Conservation (phyloP, 2,888 invertebrate genomes). For the Epinotia nisella region DNA sequence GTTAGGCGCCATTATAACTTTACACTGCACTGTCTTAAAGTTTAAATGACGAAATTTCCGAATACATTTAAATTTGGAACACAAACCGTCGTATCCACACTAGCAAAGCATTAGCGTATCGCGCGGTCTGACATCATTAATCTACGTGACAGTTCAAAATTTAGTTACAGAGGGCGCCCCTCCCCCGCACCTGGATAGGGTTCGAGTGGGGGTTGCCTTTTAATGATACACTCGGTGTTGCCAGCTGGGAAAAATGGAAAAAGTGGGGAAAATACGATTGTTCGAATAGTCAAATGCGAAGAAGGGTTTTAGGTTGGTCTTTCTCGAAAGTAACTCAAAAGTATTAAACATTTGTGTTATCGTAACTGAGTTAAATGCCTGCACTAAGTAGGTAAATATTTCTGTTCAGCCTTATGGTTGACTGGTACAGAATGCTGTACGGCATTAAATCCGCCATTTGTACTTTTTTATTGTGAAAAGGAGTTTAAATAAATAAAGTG, state of each 20-base stretch:
- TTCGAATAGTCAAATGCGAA: background rate
- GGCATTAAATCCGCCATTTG: too few species aligned
- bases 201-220: constrained; percentile 27
- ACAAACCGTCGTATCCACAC: constrained; percentile 67
- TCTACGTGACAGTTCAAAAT: constrained; percentile 86
- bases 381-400: too few species aligned
- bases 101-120: constrained; percentile 81
- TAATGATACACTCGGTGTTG: constrained; percentile 26
- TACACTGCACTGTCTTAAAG: background rate
- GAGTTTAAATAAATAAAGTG: background rate
- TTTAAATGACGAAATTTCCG: background rate
- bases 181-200: constrained; percentile 46
- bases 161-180: constrained; percentile 83
- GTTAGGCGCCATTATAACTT: background rate
- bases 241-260: constrained; percentile 23
- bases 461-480: too few species aligned
- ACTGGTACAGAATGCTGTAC: too few species aligned
- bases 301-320: background rate
- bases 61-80: constrained; percentile 4
- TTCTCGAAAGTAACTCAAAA: background rate
- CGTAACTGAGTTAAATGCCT: too few species aligned
- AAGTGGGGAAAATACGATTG: background rate
- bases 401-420: too few species aligned
- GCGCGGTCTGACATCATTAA: constrained; percentile 85
- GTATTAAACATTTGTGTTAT: too few species aligned